Conservation (phyloP, 2,888 invertebrate species). For the Plagodis pulveraria region DNA sequence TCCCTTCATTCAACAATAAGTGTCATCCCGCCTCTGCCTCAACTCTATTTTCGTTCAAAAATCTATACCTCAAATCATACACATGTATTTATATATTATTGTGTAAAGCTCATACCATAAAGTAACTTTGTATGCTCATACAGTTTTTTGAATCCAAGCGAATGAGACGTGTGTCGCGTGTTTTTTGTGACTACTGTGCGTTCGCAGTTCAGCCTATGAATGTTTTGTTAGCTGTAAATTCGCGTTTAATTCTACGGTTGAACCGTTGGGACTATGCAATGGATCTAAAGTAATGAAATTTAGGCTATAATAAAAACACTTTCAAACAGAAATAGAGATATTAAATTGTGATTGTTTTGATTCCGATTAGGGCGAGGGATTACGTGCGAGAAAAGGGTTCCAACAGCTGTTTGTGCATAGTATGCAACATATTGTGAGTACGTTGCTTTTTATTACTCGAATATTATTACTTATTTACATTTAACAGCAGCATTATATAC, state of each 20-base stretch:
- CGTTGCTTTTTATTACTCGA: constrained; percentile 11
- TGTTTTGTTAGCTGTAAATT: constrained; percentile 37
- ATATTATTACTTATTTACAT: too few relatives aligned
- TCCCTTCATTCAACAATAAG: too few relatives aligned
- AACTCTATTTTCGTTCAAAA: neutral
- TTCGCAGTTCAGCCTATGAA: constrained; percentile 64
- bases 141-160: constrained; percentile 55
- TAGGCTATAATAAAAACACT: neutral
- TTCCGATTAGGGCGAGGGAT: constrained; percentile 48
- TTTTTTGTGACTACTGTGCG: constrained; percentile 74
- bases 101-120: too few relatives aligned
- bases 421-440: constrained; percentile 80
- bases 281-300: constrained; percentile 21
- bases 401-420: constrained; percentile 76
- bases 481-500: too few relatives aligned
- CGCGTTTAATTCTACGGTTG: constrained; percentile 39
- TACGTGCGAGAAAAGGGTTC: constrained; percentile 55
- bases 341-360: constrained; percentile 54
- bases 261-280: constrained; percentile 42
- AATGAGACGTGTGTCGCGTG: constrained; percentile 74
- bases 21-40: too few relatives aligned
- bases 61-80: neutral
- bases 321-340: too few relatives aligned
- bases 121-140: constrained; percentile 25
- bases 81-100: too few relatives aligned